These are phyloP conservation scores for Tapirus terrestris DNA, from an alignment of 2,113 vertebrate species.

Conservation along the genomic window DNA sequence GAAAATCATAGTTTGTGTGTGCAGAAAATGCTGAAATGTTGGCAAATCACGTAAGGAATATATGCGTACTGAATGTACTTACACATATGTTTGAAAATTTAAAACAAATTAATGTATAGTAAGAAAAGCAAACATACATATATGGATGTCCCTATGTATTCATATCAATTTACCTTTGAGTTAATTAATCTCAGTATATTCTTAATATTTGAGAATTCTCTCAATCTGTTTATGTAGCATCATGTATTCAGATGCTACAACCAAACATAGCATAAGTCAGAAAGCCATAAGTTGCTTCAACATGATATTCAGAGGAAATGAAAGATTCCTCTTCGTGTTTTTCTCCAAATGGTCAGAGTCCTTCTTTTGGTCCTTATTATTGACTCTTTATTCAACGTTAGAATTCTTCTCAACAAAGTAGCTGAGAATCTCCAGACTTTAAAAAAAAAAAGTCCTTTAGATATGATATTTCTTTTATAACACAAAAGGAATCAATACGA, in stretches of 20 bases:
- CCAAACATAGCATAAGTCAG: not conserved
- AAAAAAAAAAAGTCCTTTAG: constrained; percentile 34
- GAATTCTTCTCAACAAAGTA: constrained; percentile 48
- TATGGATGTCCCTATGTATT: not conserved
- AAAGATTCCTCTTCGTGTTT: not conserved
- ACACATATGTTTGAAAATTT: not conserved
- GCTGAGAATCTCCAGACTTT: constrained; percentile 57
- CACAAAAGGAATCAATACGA: constrained; percentile 73
- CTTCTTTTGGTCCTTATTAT: constrained; percentile 23
- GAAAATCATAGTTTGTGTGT: not conserved
- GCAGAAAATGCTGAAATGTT: constrained; percentile 21
- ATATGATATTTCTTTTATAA: constrained; percentile 72
- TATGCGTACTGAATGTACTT: not conserved
- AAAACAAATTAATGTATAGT: not conserved
- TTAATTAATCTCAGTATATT: not conserved
- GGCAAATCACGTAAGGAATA: not conserved
- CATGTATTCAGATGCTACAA: not conserved
- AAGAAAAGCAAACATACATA: not conserved
- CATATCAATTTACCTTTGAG: not conserved
- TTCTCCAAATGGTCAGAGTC: not conserved
- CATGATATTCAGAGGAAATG: constrained; percentile 43
- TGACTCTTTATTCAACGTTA: constrained; percentile 51
- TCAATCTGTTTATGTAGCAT: not conserved
- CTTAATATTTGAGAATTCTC: not conserved
- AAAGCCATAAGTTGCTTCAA: not conserved